Evolutionary conservation across 2,797 vertebrate species (phyloP).

Genomic region (Pipistrellus pygmaeus): DNA sequence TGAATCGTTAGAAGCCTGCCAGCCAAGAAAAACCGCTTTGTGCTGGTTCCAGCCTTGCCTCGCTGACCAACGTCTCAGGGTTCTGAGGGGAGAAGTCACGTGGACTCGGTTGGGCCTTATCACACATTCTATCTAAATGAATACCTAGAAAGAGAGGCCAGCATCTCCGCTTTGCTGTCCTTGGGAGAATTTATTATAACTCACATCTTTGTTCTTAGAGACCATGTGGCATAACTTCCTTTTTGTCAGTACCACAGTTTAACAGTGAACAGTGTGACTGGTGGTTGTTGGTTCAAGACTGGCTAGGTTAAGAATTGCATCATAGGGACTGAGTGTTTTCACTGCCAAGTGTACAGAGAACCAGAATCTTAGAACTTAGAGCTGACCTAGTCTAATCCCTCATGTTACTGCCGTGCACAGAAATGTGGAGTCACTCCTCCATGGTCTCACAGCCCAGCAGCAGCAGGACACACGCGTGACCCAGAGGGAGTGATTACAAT

Average conservation of each 20-base stretch:
- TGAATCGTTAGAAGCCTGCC: not conserved
- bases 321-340: not conserved
- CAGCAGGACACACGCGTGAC: accelerated
- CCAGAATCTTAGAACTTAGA: not conserved
- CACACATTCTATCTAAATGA: not conserved
- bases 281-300: not conserved
- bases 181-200: not conserved
- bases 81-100: not conserved
- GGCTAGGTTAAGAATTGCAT: not conserved
- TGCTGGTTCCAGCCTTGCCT: not conserved
- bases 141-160: not conserved
- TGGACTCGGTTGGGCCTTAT: not conserved
- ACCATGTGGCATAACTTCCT: not conserved
- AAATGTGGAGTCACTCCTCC: not conserved
- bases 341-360: not conserved
- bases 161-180: not conserved
- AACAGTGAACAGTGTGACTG: not conserved
- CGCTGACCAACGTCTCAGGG: not conserved
- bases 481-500: too few relatives aligned
- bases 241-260: not conserved
- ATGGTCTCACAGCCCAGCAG: accelerated
- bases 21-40: not conserved
- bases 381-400: not conserved
- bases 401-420: not conserved
- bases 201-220: not conserved